Conservation (phyloP, 1,140 invertebrate species). For the Pentalonia nigronervosa region DNA sequence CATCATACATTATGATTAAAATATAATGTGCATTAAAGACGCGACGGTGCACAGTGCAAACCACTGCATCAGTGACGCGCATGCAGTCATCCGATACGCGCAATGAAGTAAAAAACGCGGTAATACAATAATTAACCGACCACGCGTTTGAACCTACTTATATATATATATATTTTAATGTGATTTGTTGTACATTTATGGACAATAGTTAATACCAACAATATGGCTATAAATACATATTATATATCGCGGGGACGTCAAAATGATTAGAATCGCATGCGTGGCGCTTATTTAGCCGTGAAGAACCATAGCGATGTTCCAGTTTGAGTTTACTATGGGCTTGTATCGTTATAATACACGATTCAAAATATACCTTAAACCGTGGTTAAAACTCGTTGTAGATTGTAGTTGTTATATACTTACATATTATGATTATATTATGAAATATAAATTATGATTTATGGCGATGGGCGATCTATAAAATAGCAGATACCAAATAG, state of each 20-base stretch:
- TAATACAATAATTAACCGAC: background rate
- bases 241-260: background rate
- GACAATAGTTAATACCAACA: background rate
- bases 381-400: background rate
- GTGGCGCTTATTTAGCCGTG: background rate
- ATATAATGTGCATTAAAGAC: background rate
- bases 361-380: background rate
- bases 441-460: slow-evolving; percentile 2
- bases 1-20: background rate
- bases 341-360: background rate
- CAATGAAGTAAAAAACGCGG: background rate
- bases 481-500: background rate
- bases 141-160: background rate
- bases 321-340: background rate
- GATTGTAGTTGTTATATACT: too few species aligned
- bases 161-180: background rate
- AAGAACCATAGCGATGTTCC: background rate
- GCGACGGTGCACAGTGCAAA: background rate
- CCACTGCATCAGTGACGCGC: background rate
- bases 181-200: background rate
- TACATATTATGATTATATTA: background rate
- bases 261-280: background rate
- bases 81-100: background rate
- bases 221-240: background rate
- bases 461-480: background rate